Percentiles rank a stretch among this genome's conserved stretches.
Conservation (phyloP, 2,797 vertebrate genomes). For the Diplodus sargus region DNA sequence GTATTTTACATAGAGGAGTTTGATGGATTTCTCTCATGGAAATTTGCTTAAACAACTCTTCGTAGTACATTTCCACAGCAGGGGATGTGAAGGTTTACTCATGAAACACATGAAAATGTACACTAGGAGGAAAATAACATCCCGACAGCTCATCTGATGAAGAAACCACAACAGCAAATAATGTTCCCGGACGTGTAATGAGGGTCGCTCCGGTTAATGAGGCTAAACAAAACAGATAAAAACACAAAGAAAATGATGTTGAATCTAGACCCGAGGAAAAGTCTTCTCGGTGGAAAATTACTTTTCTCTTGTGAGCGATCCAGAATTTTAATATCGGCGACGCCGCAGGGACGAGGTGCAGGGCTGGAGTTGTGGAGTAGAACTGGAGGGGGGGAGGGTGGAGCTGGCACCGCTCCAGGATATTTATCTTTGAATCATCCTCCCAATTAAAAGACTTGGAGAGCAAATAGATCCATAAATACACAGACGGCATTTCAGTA, state of each 20-base stretch:
- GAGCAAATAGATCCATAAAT: slow-evolving; percentile 69
- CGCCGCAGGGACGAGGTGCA: slow-evolving; percentile 6
- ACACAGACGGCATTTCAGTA: slow-evolving; percentile 47
- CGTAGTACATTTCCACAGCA: slow-evolving; percentile 24
- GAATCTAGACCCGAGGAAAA: slow-evolving; percentile 33
- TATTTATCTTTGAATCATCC: slow-evolving; percentile 70
- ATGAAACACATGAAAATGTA: slow-evolving; percentile 4
- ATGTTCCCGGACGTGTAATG: slow-evolving; percentile 41
- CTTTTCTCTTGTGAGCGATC: slow-evolving; percentile 41
- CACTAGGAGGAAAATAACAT: slow-evolving; percentile 17
- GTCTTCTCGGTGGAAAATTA: slow-evolving; percentile 42
- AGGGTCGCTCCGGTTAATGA: slow-evolving; percentile 55
- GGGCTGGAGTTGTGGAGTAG: slow-evolving; percentile 10
- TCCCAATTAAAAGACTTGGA: slow-evolving; percentile 63
- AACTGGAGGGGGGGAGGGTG: background rate
- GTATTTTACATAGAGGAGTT: background rate
- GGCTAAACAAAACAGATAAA: slow-evolving; percentile 38
- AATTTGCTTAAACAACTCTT: slow-evolving; percentile 18
- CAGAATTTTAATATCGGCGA: slow-evolving; percentile 42
- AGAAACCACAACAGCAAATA: slow-evolving; percentile 35
- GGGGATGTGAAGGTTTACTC: background rate
- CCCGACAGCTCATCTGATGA: slow-evolving; percentile 11
- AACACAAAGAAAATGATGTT: slow-evolving; percentile 29
- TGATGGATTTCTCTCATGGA: background rate
- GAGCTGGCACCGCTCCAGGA: slow-evolving; percentile 35